phyloP scores from a whole-genome alignment of 2,113 vertebrate species.

The Tauraco erythrolophus region DNA sequence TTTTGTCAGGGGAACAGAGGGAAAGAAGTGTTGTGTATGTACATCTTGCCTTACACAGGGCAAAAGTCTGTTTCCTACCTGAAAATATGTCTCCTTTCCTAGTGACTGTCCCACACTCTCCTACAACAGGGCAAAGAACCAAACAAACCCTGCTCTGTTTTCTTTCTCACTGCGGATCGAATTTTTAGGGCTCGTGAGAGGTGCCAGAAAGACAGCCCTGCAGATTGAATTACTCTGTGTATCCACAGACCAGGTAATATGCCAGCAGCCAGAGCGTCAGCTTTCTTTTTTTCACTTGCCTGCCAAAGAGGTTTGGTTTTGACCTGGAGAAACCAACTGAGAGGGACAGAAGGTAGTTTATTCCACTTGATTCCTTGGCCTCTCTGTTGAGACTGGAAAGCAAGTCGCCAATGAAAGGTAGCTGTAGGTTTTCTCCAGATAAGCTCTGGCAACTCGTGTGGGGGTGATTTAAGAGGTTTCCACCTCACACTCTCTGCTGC shows the following conservation, averaged over 20 bases:
- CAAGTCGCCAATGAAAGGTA: not conserved
- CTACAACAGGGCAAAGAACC: not conserved
- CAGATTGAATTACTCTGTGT: constrained; percentile 13
- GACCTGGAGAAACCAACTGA: constrained; percentile 6
- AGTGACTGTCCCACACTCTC: not conserved
- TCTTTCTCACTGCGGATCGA: not conserved
- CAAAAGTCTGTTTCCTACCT: not conserved
- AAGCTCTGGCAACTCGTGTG: not conserved
- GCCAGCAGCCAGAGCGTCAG: not conserved
- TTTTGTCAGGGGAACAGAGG: not conserved
- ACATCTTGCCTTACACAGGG: not conserved
- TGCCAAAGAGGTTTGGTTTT: constrained; percentile 2
- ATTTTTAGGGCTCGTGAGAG: not conserved
- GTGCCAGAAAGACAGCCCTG: not conserved
- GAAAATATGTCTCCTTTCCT: not conserved
- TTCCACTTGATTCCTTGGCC: not conserved
- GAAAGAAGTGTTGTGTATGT: not conserved
- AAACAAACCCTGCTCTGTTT: constrained; percentile 9
- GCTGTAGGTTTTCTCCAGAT: constrained; percentile 9
- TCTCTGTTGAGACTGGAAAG: not conserved
- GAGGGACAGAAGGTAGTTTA: constrained; percentile 26
- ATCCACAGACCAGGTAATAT: not conserved
- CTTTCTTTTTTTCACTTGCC: not conserved
- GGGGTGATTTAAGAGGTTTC: constrained; percentile 4
- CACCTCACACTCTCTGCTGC: not conserved